Conservation (phyloP, 2,888 invertebrate genomes). For the Hylaea fasciaria region DNA sequence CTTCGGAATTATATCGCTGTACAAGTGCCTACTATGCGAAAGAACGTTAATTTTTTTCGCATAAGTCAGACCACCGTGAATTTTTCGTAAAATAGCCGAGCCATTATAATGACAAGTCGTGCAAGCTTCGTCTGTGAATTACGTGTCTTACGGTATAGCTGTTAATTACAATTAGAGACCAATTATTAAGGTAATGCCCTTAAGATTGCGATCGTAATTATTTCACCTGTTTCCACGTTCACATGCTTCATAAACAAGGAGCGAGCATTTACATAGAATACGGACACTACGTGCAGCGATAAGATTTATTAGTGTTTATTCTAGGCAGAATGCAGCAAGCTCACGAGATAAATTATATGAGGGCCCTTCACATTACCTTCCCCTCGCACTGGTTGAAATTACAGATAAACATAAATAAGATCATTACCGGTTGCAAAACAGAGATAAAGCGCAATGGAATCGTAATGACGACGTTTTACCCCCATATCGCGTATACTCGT, state of each 20-base stretch:
- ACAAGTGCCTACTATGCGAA: neutral
- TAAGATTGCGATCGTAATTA: constrained; percentile 63
- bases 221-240: constrained; percentile 56
- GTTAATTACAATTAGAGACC: constrained; percentile 61
- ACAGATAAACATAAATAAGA: constrained; percentile 36
- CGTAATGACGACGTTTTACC: constrained; percentile 40
- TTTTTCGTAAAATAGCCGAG: constrained; percentile 44
- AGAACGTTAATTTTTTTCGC: constrained; percentile 1
- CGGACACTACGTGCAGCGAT: constrained; percentile 26
- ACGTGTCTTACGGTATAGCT: constrained; percentile 52
- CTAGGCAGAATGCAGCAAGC: constrained; percentile 18
- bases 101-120: constrained; percentile 55
- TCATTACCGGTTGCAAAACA: constrained; percentile 37
- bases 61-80: constrained; percentile 42
- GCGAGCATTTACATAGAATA: constrained; percentile 34
- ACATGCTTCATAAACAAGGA: constrained; percentile 44
- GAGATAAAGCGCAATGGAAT: constrained; percentile 42
- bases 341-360: constrained; percentile 25
- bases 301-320: constrained; percentile 28
- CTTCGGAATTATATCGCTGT: constrained; percentile 13
- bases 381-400: constrained; percentile 14
- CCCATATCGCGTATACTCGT: constrained; percentile 32
- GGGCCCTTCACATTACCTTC: constrained; percentile 21
- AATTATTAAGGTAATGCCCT: constrained; percentile 57
- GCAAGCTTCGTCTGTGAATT: constrained; percentile 50